Evolutionary conservation across 2,888 invertebrate species (phyloP).

Genomic region (Torymus texanus): DNA sequence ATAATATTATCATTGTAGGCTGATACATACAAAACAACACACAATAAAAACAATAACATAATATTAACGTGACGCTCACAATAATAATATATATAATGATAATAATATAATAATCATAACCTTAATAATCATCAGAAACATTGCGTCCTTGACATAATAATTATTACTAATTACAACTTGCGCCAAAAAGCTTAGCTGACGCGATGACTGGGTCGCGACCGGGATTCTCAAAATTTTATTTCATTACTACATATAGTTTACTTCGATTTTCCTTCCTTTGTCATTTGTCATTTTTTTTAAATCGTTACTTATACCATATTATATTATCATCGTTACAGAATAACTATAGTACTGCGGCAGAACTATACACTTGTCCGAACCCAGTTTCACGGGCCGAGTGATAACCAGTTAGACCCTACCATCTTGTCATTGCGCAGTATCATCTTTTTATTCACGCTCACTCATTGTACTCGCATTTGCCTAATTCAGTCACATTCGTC

Average conservation of each 20-base stretch:
- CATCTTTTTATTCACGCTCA: conserved; percentile 49
- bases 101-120: conserved; percentile 74
- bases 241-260: conserved; percentile 46
- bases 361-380: conserved; percentile 70
- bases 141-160: conserved; percentile 69
- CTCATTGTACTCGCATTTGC: conserved; percentile 48
- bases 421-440: conserved; percentile 51
- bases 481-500: conserved; percentile 44
- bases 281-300: conserved; percentile 55
- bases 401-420: conserved; percentile 59
- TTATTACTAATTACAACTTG: conserved; percentile 72
- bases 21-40: conserved; percentile 77
- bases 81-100: conserved; percentile 75
- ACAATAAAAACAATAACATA: conserved; percentile 76
- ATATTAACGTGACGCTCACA: conserved; percentile 75
- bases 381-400: conserved; percentile 67
- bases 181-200: conserved; percentile 66
- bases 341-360: conserved; percentile 71
- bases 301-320: conserved; percentile 65
- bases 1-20: conserved; percentile 68
- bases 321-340: conserved; percentile 72
- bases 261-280: conserved; percentile 43
- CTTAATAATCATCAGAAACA: conserved; percentile 71
- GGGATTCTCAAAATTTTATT: conserved; percentile 56
- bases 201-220: conserved; percentile 68